Percentiles rank a stretch among this genome's conserved stretches.
Evolutionary conservation across 1,140 invertebrate genomes (phyloP).

Genomic region (Bombus soroeensis): DNA sequence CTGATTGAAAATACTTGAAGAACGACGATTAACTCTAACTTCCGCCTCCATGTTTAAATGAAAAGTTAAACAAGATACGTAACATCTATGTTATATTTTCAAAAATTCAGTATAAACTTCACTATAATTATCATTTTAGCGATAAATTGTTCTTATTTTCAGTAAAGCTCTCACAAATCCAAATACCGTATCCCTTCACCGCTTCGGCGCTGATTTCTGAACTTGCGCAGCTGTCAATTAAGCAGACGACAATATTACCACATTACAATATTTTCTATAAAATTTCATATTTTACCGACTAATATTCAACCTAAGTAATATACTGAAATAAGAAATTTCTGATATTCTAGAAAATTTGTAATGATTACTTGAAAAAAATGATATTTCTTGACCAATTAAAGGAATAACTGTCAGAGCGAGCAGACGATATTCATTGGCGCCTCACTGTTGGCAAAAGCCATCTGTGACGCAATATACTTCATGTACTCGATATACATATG

Average conservation of each 20-base stretch:
- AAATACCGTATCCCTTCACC: slow-evolving; percentile 16
- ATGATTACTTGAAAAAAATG: neutral
- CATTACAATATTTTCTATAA: neutral
- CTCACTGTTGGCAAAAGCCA: slow-evolving; percentile 41
- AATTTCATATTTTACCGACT: neutral
- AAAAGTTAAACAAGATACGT: neutral
- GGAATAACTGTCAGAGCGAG: slow-evolving; percentile 54
- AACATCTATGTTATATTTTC: slow-evolving; percentile 22
- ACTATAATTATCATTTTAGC: slow-evolving; percentile 22
- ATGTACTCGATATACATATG: neutral
- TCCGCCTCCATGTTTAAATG: slow-evolving; percentile 70
- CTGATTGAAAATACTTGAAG: slow-evolving; percentile 45
- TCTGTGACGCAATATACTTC: slow-evolving; percentile 35
- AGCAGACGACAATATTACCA: slow-evolving; percentile 43
- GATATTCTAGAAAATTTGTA: no score
- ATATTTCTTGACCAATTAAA: neutral
- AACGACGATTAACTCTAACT: slow-evolving; percentile 62
- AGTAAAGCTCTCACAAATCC: neutral
- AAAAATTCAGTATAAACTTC: slow-evolving; percentile 2
- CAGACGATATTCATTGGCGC: slow-evolving; percentile 55
- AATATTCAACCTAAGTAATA: neutral
- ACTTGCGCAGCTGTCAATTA: slow-evolving; percentile 50
- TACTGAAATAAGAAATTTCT: neutral
- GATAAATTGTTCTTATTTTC: neutral
- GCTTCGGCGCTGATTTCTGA: slow-evolving; percentile 30